phyloP scores from a whole-genome alignment of 1,140 invertebrate genomes.

The Aphelinus certus region DNA sequence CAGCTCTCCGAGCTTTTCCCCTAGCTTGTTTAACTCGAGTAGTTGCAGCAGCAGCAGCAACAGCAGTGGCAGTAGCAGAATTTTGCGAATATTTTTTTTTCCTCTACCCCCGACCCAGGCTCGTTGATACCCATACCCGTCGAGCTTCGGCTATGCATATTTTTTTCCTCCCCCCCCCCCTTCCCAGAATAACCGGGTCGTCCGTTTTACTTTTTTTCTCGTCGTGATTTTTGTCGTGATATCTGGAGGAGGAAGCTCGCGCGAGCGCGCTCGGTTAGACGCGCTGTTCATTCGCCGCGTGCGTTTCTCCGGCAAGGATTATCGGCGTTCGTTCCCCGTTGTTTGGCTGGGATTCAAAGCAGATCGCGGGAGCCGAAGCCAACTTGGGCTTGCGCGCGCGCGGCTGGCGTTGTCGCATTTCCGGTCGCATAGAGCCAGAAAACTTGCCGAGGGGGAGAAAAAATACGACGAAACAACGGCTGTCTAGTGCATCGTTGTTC shows the following conservation, averaged over 20 bases:
- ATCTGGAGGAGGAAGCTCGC: not conserved
- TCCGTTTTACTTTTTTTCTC: constrained; percentile 9
- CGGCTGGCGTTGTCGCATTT: constrained; percentile 47
- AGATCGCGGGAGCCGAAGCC: constrained; percentile 8
- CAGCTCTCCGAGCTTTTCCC: constrained; percentile 35
- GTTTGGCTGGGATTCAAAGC: constrained; percentile 42
- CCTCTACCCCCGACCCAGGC: constrained; percentile 3
- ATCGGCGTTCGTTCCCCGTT: constrained; percentile 46
- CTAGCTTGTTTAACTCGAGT: constrained; percentile 46
- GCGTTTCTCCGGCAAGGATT: constrained; percentile 45
- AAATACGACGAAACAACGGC: not conserved
- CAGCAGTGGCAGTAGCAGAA: not conserved
- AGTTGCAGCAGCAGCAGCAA: not conserved
- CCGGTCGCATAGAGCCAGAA: constrained; percentile 42
- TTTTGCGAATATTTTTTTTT: constrained; percentile 38
- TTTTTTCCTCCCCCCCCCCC: constrained; percentile 33
- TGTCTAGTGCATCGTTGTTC: constrained; percentile 1
- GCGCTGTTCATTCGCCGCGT: constrained; percentile 41
- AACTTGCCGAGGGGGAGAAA: not conserved
- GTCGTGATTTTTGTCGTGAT: constrained; percentile 1
- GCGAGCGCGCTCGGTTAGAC: constrained; percentile 49
- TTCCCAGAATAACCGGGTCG: not conserved
- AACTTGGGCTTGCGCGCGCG: too few relatives aligned
- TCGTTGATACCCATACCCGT: constrained; percentile 3
- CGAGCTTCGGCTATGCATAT: constrained; percentile 32